Base-by-base conservation (phyloP, 2,888 invertebrate genomes). In the Dorcus hopei region DNA sequence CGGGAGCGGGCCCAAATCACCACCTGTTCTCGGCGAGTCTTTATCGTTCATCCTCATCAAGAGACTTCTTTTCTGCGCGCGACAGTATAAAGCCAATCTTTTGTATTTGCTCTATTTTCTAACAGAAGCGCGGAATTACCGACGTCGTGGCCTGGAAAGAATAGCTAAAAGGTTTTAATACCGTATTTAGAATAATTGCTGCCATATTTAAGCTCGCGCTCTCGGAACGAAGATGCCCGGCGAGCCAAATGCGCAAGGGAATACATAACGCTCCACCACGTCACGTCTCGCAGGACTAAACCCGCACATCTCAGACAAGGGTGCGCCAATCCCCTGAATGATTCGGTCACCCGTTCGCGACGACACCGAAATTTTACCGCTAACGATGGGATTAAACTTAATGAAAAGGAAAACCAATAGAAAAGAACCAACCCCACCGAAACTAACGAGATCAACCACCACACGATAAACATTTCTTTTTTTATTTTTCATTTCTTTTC, bases 131-230 rank as follows among this genome's bases (percentile, higher is more conserved):
- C 69, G 68, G 75, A 70, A 75, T 77, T 77, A 77, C 74, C 70
- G 73, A 72, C 70, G 74, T 71, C 74, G 74, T 76, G 76, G 76
- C 70, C 75, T 75, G 77, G 76, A 79, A 79, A 77, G 78, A 77
- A 78, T 77, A 74, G 76, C 77, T 73, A 75, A 76, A 78, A 77
- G 77, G 78, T 77, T 77, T 76, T 77, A 77, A 77, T 76, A 72
- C 76, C 72, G 75, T 77, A 79, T 77, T 79, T 78, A 78, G 78
- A 78, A 79, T 79, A 79, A 79, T 79, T 79, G 78, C 78, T 74
- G 72, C 76, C 74, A 78, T 77, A 78, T 77, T 78, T 77, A 77
- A 78, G 77, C 73, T 68, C 71, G 69, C 70, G 67, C 71, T 73
- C 72, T 74, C 70, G 69, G 62, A 73, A 74, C 73, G 71, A 74